Evolutionary conservation across 1,140 invertebrate species (phyloP).

Genomic region (Brachionus koreanus): DNA sequence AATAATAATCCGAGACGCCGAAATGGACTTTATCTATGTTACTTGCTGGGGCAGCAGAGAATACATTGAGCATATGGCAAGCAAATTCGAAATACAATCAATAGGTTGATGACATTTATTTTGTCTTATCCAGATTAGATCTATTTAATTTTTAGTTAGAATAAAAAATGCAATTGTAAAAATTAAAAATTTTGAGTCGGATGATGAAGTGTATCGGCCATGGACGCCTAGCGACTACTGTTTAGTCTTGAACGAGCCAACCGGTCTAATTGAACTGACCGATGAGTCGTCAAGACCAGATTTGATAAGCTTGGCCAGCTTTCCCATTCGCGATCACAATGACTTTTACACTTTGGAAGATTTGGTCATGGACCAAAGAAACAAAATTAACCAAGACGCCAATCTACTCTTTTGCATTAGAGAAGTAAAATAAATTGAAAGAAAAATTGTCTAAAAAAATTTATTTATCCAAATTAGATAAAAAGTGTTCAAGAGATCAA

Average conservation of each 20-base stretch:
- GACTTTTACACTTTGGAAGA: constrained; percentile 27
- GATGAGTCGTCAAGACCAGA: not conserved
- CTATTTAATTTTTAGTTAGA: not conserved
- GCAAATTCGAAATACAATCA: not conserved
- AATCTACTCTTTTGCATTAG: constrained; percentile 11
- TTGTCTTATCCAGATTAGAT: not conserved
- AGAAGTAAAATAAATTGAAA: not conserved
- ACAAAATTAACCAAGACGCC: not conserved
- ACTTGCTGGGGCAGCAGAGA: constrained; percentile 14
- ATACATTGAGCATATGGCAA: not conserved
- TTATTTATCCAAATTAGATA: not conserved
- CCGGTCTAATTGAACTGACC: not conserved
- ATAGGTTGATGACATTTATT: not conserved
- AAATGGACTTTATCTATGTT: constrained; percentile 21
- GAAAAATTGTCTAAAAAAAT: not conserved
- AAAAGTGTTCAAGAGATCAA: not conserved
- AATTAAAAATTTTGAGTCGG: not conserved
- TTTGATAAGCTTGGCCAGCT: not conserved
- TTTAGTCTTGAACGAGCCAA: not conserved
- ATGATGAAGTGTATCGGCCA: not conserved
- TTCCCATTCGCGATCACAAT: constrained; percentile 14
- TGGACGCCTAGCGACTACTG: not conserved
- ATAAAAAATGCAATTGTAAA: constrained; percentile 23
- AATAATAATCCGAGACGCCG: not conserved
- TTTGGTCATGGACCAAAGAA: not conserved